Percentiles rank a stretch among this genome's conserved stretches.
phyloP scores from a whole-genome alignment of 1,140 invertebrate species.

The Penaeus indicus region DNA sequence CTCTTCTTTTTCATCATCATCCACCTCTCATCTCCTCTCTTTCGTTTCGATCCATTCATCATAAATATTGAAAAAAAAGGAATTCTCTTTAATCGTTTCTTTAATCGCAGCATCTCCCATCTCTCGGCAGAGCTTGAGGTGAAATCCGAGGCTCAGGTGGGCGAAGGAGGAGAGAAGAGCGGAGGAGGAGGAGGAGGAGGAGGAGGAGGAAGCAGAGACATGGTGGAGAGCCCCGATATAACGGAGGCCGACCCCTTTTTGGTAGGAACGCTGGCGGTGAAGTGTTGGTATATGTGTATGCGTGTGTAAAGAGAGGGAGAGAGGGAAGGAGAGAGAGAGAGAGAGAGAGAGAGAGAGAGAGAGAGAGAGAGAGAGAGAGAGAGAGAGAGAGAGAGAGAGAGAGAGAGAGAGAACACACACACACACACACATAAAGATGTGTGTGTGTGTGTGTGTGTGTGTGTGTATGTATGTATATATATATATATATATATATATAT shows the following conservation, averaged over 20 bases:
- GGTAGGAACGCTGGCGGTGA: not conserved
- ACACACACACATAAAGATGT: not conserved
- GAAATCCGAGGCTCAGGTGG: not conserved
- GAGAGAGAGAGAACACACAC: no score
- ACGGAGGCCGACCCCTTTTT: constrained; percentile 34
- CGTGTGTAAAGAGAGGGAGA: no score
- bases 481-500: constrained; percentile 40
- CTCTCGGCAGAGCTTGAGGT: constrained; percentile 9
- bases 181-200: not conserved
- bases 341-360: no score
- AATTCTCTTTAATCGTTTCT: not conserved
- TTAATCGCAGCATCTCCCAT: constrained; percentile 15
- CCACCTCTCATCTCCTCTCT: not conserved
- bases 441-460: not conserved
- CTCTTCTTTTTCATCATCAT: constrained; percentile 4
- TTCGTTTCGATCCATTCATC: not conserved
- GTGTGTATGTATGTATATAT: not conserved
- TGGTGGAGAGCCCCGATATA: constrained; percentile 8
- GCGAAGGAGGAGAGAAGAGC: constrained; percentile 10
- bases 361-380: no score
- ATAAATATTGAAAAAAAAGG: not conserved
- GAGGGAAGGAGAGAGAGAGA: no score
- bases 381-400: no score
- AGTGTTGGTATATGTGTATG: no score
- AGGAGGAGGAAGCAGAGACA: not conserved